Evolutionary conservation across 2,888 invertebrate genomes (phyloP).

Genomic region (Melanargia galathea): DNA sequence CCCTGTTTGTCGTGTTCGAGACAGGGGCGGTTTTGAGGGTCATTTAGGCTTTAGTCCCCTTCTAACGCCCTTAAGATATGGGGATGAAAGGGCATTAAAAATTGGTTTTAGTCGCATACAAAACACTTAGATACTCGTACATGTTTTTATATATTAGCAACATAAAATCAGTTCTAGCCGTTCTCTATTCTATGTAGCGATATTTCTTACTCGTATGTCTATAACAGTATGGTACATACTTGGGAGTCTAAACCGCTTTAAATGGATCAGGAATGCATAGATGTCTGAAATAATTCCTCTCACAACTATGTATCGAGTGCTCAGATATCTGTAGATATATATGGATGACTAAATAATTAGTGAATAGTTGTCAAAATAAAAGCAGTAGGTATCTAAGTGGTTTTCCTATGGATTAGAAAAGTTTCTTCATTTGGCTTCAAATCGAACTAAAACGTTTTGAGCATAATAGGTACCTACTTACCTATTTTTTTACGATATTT

Average conservation of each 20-base stretch:
- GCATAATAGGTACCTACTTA: no score
- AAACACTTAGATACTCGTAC: constrained; percentile 7
- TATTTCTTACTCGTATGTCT: not conserved
- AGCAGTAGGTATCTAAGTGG: no score
- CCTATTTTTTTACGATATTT: no score
- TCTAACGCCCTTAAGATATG: constrained; percentile 69
- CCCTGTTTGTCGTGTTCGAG: constrained; percentile 65
- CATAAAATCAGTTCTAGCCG: not conserved
- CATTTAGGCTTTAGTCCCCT: constrained; percentile 65
- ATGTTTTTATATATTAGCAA: not conserved
- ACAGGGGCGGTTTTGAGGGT: constrained; percentile 76
- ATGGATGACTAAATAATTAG: not conserved
- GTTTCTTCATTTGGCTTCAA: no score
- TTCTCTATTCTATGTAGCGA: constrained; percentile 4
- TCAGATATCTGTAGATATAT: not conserved
- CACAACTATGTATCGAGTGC: not conserved
- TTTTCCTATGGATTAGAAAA: no score
- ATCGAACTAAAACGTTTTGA: no score
- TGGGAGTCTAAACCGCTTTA: not conserved
- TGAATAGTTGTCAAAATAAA: not conserved
- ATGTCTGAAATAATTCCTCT: constrained; percentile 3
- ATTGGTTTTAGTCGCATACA: constrained; percentile 25
- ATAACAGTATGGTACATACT: not conserved
- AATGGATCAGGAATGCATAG: constrained; percentile 10
- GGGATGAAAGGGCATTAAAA: constrained; percentile 35